Evolutionary conservation across 2,113 vertebrate species (phyloP), one percentile per base, ranked within the genome.

Genomic region (Hypomesus transpacificus): DNA sequence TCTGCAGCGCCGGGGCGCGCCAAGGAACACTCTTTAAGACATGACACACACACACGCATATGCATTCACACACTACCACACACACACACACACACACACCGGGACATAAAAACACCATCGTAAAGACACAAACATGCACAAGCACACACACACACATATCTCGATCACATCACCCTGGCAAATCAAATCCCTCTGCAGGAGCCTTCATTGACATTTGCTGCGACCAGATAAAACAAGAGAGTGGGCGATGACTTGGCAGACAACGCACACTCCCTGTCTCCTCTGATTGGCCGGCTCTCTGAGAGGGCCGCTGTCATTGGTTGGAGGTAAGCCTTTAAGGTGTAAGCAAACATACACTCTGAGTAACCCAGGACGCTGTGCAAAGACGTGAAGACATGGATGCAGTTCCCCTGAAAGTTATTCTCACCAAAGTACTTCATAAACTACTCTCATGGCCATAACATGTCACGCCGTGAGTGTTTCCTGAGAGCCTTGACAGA

Each of bases 281-380:
- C 73, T 73, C 71, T 60, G 70, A 84, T 83, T 83, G 85, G 83
- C 71, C 71, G 72, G 58, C 80, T 80, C 18, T 34, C 50, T 75
- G 62, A 53, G 61, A 84, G 63, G 74, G 72, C 68, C 62, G 22
- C 50, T 65, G 81, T 70, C 73, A 86, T 79, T 84, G 77, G 85
- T 82, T 79, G 83, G 76, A 68, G 79, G 86, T 84, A 73, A 83
- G 83, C 54, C 74, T 77, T 74, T 76, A 13, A 46, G 39, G 39
- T 46, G 39, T 46, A 7, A 9, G 39, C 39, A 46, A 46, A 46
- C 39, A 46, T 11, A 46, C 9, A 46, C 9, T 46, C 39, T 46
- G 39, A 13, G 39, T 2, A 46, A 46, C 9, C 39, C 39, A 1
- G 39, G 5, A 46, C 39, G 39, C 39, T 9, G 7, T 46, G 39